Conservation (phyloP, 2,797 vertebrate species). For the Anniella stebbinsi region DNA sequence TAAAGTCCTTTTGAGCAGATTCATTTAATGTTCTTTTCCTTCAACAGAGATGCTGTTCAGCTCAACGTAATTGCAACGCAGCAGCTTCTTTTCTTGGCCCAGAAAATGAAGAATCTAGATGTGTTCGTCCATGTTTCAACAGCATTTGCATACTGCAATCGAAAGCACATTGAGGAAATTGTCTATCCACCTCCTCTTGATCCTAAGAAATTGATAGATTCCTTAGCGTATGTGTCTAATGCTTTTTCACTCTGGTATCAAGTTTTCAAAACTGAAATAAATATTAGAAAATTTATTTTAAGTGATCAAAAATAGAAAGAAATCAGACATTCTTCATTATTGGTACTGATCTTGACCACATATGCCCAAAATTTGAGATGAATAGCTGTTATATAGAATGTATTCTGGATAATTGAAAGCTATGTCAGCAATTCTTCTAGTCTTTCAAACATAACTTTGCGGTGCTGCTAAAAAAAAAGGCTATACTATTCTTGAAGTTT, state of each 20-base stretch:
- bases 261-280: background rate
- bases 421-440: background rate
- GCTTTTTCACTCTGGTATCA: slow-evolving; percentile 18
- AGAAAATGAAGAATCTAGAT: slow-evolving; percentile 92
- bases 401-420: background rate
- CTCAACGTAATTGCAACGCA: slow-evolving; percentile 95
- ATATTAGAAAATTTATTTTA: background rate
- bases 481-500: background rate
- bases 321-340: background rate
- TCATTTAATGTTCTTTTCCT: slow-evolving; percentile 44
- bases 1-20: background rate
- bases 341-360: background rate
- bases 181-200: slow-evolving; percentile 94
- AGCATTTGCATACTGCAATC: slow-evolving; percentile 95
- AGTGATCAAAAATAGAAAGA: background rate
- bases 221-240: slow-evolving; percentile 87
- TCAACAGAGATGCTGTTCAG: slow-evolving; percentile 92
- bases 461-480: background rate
- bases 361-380: background rate
- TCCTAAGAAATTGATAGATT: slow-evolving; percentile 93
- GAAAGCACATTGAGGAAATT: slow-evolving; percentile 92
- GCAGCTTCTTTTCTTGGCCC: slow-evolving; percentile 90
- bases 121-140: slow-evolving; percentile 95
- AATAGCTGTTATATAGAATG: background rate
- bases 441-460: background rate